These are phyloP conservation scores for Polietes domitor DNA, from an alignment of 2,888 invertebrate genomes.

Conservation along the genomic window DNA sequence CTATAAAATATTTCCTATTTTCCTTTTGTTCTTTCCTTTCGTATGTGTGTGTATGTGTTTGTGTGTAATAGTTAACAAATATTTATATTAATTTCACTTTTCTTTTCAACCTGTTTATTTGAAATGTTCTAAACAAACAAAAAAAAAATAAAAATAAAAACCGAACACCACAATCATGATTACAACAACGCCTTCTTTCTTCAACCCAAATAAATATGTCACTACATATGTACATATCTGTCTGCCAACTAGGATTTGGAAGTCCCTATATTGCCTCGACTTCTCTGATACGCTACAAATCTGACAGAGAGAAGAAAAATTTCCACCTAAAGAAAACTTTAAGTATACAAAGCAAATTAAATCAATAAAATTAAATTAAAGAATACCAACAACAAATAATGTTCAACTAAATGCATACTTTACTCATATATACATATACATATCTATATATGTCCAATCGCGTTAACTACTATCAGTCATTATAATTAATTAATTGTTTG, in stretches of 20 bases:
- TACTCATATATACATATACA: background rate
- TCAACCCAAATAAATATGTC: slow-evolving; percentile 22
- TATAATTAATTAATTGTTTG: slow-evolving; percentile 41
- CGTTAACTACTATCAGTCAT: slow-evolving; percentile 53
- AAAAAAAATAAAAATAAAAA: slow-evolving; percentile 33
- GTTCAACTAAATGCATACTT: slow-evolving; percentile 58
- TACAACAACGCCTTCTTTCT: slow-evolving; percentile 56
- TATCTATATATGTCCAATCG: slow-evolving; percentile 50
- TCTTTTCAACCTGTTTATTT: slow-evolving; percentile 37
- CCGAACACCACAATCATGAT: slow-evolving; percentile 57
- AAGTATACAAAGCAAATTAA: slow-evolving; percentile 75
- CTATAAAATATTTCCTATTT: background rate
- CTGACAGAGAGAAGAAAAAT: slow-evolving; percentile 79
- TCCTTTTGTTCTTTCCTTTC: background rate
- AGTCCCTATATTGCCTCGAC: slow-evolving; percentile 79
- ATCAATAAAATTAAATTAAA: slow-evolving; percentile 30
- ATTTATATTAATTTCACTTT: slow-evolving; percentile 46
- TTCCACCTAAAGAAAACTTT: slow-evolving; percentile 80
- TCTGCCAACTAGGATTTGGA: slow-evolving; percentile 78
- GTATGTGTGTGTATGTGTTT: background rate
- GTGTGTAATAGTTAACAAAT: slow-evolving; percentile 41
- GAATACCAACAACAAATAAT: slow-evolving; percentile 56
- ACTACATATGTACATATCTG: slow-evolving; percentile 20
- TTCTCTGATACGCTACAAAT: slow-evolving; percentile 79
- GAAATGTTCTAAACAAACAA: background rate